Conservation (phyloP, 1,140 invertebrate species). For the Scaptomyza montana region DNA sequence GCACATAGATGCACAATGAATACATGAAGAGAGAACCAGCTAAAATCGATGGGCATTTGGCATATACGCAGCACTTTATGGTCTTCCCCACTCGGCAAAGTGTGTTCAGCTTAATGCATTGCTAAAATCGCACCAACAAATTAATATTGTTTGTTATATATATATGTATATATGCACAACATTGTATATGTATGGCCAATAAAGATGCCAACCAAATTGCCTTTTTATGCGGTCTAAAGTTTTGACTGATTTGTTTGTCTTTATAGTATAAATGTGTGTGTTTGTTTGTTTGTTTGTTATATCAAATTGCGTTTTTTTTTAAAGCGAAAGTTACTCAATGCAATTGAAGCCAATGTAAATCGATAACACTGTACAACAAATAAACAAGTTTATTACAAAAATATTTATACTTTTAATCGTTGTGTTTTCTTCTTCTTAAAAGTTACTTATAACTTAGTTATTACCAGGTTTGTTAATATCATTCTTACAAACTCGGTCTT, state of each 20-base stretch:
- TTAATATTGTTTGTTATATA: constrained; percentile 51
- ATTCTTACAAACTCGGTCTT: background rate
- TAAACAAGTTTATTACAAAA: too few relatives aligned
- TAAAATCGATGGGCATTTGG: constrained; percentile 78
- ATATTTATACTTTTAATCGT: too few relatives aligned
- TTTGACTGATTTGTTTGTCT: constrained; percentile 25
- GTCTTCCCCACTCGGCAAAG: constrained; percentile 63
- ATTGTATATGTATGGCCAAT: constrained; percentile 28
- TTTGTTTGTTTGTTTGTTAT: constrained; percentile 29
- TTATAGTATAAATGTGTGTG: background rate
- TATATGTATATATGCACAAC: constrained; percentile 29
- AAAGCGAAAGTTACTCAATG: constrained; percentile 71
- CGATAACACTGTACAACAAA: constrained; percentile 56
- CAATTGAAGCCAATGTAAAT: constrained; percentile 69
- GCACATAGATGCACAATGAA: background rate
- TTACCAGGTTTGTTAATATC: background rate
- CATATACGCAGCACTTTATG: constrained; percentile 44
- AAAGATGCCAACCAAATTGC: constrained; percentile 41
- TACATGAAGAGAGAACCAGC: constrained; percentile 39
- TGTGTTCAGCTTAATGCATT: constrained; percentile 64
- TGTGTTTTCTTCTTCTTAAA: too few relatives aligned
- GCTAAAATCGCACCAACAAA: constrained; percentile 47
- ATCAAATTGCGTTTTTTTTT: constrained; percentile 41
- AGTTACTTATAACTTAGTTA: too few relatives aligned
- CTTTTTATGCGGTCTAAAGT: constrained; percentile 27